Evolutionary conservation across 2,888 invertebrate genomes (phyloP).

Genomic region (Drosophila demipolita): DNA sequence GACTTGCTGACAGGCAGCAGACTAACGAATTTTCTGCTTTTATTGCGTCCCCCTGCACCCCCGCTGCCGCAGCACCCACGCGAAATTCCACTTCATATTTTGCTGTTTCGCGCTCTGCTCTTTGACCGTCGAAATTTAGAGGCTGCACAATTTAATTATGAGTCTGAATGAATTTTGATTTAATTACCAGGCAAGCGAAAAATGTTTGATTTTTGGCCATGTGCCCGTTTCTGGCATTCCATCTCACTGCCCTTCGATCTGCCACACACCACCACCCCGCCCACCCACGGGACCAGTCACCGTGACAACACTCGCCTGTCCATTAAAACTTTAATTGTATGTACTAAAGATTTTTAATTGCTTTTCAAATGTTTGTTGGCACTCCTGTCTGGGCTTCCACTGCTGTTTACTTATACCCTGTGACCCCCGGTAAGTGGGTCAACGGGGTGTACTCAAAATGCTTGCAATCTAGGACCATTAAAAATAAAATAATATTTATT

Average conservation of each 20-base stretch:
- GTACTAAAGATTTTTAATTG: constrained; percentile 65
- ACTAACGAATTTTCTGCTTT: constrained; percentile 23
- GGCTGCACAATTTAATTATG: constrained; percentile 60
- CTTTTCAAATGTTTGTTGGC: constrained; percentile 53
- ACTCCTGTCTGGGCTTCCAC: constrained; percentile 48
- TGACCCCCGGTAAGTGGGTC: constrained; percentile 3
- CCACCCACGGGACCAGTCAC: not conserved
- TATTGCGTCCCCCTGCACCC: not conserved
- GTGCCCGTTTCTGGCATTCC: not conserved
- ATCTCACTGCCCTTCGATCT: not conserved
- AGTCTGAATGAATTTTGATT: constrained; percentile 60
- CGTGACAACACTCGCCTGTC: constrained; percentile 35
- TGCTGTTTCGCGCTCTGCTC: not conserved
- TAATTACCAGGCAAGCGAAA: constrained; percentile 51
- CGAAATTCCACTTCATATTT: constrained; percentile 4
- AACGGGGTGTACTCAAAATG: constrained; percentile 14
- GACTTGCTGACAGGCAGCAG: constrained; percentile 10
- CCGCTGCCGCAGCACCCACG: too few species aligned
- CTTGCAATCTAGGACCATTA: not conserved
- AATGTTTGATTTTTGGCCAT: constrained; percentile 57
- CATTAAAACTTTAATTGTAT: constrained; percentile 72
- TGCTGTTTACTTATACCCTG: constrained; percentile 22
- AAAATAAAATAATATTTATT: not conserved
- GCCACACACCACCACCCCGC: not conserved
- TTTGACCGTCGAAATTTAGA: constrained; percentile 31